These are phyloP conservation scores for Panthera leo DNA, from an alignment of 2,113 vertebrate species.

Conservation along the genomic window DNA sequence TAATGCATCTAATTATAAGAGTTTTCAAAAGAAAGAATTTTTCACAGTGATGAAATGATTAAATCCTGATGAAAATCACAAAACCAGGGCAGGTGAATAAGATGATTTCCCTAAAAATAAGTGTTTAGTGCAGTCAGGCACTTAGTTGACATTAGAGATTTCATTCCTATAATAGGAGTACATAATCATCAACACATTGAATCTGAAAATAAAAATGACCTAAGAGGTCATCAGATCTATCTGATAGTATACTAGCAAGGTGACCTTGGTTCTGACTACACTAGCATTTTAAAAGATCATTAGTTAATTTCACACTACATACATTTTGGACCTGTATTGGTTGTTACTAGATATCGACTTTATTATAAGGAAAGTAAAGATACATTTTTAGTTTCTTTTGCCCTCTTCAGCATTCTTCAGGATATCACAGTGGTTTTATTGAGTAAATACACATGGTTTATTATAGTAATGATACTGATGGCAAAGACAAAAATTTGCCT, in stretches of 20 bases:
- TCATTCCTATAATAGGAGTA: neutral
- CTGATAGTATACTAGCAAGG: neutral
- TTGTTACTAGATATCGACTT: neutral
- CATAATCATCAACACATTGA: neutral
- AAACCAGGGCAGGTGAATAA: neutral
- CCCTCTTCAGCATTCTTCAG: neutral
- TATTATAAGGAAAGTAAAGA: neutral
- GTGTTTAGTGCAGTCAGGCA: neutral
- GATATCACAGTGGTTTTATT: neutral
- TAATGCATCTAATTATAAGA: neutral
- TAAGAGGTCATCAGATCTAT: neutral
- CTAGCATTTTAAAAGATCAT: neutral
- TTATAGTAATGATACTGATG: neutral
- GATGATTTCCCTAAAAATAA: slow-evolving; percentile 15
- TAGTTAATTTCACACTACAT: neutral
- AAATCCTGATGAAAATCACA: slow-evolving; percentile 17
- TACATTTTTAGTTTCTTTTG: slow-evolving; percentile 8
- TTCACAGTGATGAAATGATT: neutral
- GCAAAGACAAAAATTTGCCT: neutral
- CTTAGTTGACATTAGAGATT: neutral
- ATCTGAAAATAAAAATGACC: neutral
- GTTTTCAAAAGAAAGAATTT: neutral
- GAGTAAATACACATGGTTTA: neutral
- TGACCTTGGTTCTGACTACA: neutral
- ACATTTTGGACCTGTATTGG: neutral